Evolutionary conservation across 2,888 invertebrate species (phyloP), one percentile per base, ranked within the genome.

Genomic region (Drosophila meridiana): DNA sequence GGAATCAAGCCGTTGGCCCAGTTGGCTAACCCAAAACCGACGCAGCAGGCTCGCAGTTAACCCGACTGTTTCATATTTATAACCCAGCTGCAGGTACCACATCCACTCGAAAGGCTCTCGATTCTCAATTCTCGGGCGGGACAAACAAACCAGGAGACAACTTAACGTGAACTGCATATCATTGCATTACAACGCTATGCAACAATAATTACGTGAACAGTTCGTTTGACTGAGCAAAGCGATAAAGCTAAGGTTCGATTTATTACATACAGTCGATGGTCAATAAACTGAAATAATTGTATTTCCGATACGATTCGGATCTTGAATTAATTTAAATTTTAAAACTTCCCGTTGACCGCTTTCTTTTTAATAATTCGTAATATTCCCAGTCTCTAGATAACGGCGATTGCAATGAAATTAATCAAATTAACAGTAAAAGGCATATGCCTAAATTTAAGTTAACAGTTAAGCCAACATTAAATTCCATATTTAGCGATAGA

Each of bases 11-110:
- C 65, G 52, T 38, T 30, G 63, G 58, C 71, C 67, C 67, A 64
- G 45, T 71, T 78, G 68, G 50, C 52, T 68, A 69, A 53, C 60
- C 56, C 73, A 56, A 79, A 69, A 62, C 61, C 83, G 76, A 82
- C 69, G 73, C 58, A 73, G 85, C 28, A 38, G 28, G 47, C 59
- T 47, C 47, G 9, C 28, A 59, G 28, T 47, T 42, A 40, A 34
- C 50, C 30, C 20, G 50, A 74, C 73, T 87, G 89, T 82, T 84
- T 84, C 89, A 84, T 84, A 84, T 84, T 84, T 84, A 84, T 84
- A 84, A 89, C 84, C 84, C 83, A 76, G 64, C 55, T 62, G 28
- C 47, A 61, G 64, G 57, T 40, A 13, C 28, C 66, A 55, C 28
- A 55, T 45, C 30, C 40, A n/a, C 20, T 42, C 48, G 8, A 34